Evolutionary conservation across 2,888 invertebrate genomes (phyloP).

Genomic region (Campaea margaritaria): DNA sequence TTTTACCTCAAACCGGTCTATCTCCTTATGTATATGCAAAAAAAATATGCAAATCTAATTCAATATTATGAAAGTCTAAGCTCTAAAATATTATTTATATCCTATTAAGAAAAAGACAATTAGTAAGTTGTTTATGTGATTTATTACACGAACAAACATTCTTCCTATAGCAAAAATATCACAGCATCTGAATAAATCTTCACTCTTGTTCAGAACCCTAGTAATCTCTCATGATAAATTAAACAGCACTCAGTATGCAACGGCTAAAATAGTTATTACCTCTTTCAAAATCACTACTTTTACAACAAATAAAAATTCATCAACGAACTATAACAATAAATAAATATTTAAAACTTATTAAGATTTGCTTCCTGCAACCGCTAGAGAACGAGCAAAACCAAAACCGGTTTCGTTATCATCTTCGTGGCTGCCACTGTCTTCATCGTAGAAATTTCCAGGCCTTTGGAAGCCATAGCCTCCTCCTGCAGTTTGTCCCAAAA

Average conservation of each 20-base stretch:
- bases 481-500: conserved; percentile 35
- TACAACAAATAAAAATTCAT: neutral
- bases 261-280: too few species aligned
- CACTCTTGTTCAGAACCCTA: neutral
- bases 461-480: conserved; percentile 62
- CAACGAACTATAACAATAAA: neutral
- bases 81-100: neutral
- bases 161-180: conserved; percentile 16
- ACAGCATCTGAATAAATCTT: conserved; percentile 13
- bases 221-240: conserved; percentile 1
- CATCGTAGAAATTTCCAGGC: conserved; percentile 57
- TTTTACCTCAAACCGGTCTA: conserved; percentile 10
- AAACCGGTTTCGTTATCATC: conserved; percentile 42
- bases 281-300: too few species aligned
- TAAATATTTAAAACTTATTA: conserved; percentile 8
- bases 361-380: conserved; percentile 40
- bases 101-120: conserved; percentile 18
- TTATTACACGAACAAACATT: conserved; percentile 18
- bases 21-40: conserved; percentile 9
- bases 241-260: neutral
- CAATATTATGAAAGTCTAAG: conserved; percentile 18
- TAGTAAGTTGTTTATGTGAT: conserved; percentile 13
- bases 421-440: conserved; percentile 47
- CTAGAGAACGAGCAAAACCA: conserved; percentile 50
- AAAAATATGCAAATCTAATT: conserved; percentile 21